Conservation (phyloP, 1,140 invertebrate species). For the Holotrichia oblita region DNA sequence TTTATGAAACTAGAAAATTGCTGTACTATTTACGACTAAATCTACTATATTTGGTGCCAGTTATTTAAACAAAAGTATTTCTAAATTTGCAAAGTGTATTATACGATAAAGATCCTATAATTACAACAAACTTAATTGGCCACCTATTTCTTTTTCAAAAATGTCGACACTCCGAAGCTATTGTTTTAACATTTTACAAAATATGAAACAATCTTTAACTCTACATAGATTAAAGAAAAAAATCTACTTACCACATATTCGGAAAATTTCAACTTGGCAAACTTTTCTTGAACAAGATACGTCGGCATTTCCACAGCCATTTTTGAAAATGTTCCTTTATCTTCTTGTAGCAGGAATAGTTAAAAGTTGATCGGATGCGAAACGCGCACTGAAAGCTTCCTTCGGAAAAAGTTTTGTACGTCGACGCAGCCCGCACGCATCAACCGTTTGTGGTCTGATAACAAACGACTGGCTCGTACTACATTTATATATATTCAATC, state of each 20-base stretch:
- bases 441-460: no score
- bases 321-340: not conserved
- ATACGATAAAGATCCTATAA: no score
- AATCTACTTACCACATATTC: constrained; percentile 34
- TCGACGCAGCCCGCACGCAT: not conserved
- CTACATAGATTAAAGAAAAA: not conserved
- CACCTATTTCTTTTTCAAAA: no score
- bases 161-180: no score
- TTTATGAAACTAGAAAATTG: no score
- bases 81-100: no score
- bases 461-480: not conserved
- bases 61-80: no score
- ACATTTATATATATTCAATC: not conserved
- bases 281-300: constrained; percentile 34
- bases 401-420: not conserved
- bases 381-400: not conserved
- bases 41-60: no score
- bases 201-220: no score
- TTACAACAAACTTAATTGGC: no score
- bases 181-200: no score
- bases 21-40: no score
- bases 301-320: constrained; percentile 36
- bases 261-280: constrained; percentile 37
- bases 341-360: not conserved
- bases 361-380: not conserved